Conservation (phyloP, 2,113 vertebrate species). For the Anseranas semipalmata region DNA sequence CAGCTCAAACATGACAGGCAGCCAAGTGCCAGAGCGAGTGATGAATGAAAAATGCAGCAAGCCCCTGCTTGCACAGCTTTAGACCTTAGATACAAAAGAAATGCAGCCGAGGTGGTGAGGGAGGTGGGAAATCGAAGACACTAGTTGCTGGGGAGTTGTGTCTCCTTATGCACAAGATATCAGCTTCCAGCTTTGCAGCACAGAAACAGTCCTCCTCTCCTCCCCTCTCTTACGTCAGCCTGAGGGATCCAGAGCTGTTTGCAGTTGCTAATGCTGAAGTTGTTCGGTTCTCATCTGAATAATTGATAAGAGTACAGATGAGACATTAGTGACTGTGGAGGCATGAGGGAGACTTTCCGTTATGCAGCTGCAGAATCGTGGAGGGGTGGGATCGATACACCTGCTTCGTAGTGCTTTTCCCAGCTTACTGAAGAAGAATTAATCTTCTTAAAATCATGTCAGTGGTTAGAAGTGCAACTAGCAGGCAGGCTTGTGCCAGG, state of each 20-base stretch:
- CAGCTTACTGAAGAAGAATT: slow-evolving; percentile 8
- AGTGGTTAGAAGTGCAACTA: background rate
- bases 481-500: accelerated
- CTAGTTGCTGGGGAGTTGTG: background rate
- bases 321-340: slow-evolving; percentile 53
- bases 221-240: background rate
- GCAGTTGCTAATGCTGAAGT: slow-evolving; percentile 26
- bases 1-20: background rate
- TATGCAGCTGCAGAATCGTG: slow-evolving; percentile 27
- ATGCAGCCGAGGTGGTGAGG: background rate
- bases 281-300: slow-evolving; percentile 49
- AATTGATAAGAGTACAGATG: slow-evolving; percentile 60
- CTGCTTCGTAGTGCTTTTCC: background rate
- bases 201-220: background rate
- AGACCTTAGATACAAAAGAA: background rate
- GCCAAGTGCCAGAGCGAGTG: background rate
- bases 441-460: slow-evolving; percentile 1
- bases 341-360: slow-evolving; percentile 39
- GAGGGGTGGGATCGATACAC: slow-evolving; percentile 24
- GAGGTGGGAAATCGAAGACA: background rate
- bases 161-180: background rate
- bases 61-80: background rate
- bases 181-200: background rate
- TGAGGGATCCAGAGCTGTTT: background rate
- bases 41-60: background rate